Percentiles rank a stretch among this genome's conserved stretches.
phyloP scores from a whole-genome alignment of 2,888 invertebrate genomes.

The Drosophila mercatorum region DNA sequence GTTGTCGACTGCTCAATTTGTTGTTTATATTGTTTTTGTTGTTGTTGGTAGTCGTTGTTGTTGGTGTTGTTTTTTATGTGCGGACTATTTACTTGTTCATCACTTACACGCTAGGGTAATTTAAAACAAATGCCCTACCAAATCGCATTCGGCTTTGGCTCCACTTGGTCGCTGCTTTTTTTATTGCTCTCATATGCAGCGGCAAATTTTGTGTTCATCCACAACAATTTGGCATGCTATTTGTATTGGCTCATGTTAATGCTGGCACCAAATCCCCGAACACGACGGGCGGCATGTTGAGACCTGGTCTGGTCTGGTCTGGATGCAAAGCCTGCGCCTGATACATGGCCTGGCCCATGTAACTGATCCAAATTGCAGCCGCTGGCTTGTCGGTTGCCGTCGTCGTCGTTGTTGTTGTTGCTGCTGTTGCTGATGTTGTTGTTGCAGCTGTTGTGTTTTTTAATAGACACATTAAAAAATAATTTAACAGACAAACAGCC shows the following conservation, averaged over 20 bases:
- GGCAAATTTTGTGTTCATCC: conserved; percentile 70
- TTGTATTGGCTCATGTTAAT: conserved; percentile 80
- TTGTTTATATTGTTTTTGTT: conserved; percentile 37
- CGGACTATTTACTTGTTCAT: conserved; percentile 68
- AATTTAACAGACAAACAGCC: conserved; percentile 75
- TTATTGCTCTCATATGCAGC: conserved; percentile 68
- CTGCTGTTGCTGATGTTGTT: conserved; percentile 33
- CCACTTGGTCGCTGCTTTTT: conserved; percentile 50
- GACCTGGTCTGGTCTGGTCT: conserved; percentile 10
- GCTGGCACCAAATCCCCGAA: conserved; percentile 69
- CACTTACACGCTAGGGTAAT: conserved; percentile 81
- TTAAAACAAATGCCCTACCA: conserved; percentile 80
- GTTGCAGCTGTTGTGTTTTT: conserved; percentile 79
- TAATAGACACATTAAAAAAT: conserved; percentile 78
- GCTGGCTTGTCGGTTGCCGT: conserved; percentile 38
- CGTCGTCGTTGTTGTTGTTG: conserved; percentile 56
- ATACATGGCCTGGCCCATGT: conserved; percentile 24
- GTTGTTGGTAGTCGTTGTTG: conserved; percentile 11
- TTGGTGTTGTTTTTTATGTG: conserved; percentile 41
- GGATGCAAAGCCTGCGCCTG: conserved; percentile 9
- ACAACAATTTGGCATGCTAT: conserved; percentile 81
- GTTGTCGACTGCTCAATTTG: conserved; percentile 66
- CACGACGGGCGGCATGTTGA: conserved; percentile 54
- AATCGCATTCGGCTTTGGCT: conserved; percentile 71
- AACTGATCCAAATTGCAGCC: conserved; percentile 55